Evolutionary conservation across 2,888 invertebrate genomes (phyloP).

Genomic region (Thelaira solivaga): DNA sequence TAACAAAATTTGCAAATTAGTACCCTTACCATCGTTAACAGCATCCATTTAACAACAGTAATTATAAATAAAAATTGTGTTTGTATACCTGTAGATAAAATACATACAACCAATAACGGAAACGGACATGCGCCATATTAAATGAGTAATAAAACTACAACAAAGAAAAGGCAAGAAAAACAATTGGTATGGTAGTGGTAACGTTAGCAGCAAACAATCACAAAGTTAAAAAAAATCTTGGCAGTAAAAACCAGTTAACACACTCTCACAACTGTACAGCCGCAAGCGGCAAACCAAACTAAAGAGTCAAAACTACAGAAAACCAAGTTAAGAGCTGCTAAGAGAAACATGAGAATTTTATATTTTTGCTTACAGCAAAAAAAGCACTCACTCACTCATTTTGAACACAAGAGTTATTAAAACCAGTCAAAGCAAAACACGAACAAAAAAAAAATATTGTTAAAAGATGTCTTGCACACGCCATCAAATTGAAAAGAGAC

Average conservation of each 20-base stretch:
- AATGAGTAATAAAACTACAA: background rate
- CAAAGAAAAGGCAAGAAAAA: conserved; percentile 33
- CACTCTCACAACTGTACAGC: background rate
- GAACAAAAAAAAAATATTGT: conserved; percentile 21
- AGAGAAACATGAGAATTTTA: conserved; percentile 9
- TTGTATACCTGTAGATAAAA: conserved; percentile 61
- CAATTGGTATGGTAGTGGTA: conserved; percentile 58
- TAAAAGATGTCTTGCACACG: conserved; percentile 74
- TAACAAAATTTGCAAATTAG: conserved; percentile 60
- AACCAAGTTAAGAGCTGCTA: conserved; percentile 1
- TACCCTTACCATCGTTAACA: conserved; percentile 53
- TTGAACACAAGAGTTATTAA: conserved; percentile 6
- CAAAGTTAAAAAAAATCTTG: conserved; percentile 43
- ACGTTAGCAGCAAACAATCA: conserved; percentile 48
- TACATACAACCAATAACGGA: conserved; percentile 57
- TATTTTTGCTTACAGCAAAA: too few species aligned
- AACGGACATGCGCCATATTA: conserved; percentile 69
- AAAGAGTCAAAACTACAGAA: conserved; percentile 42
- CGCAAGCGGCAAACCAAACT: background rate
- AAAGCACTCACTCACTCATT: background rate
- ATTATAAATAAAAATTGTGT: conserved; percentile 35
- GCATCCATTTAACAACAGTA: conserved; percentile 51
- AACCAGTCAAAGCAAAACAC: conserved; percentile 18
- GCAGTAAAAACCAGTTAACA: conserved; percentile 40
- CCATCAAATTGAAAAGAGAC: conserved; percentile 75